Evolutionary conservation across 2,888 invertebrate species (phyloP), one percentile per base, ranked within the genome.

Genomic region (Drosophila antonietae): DNA sequence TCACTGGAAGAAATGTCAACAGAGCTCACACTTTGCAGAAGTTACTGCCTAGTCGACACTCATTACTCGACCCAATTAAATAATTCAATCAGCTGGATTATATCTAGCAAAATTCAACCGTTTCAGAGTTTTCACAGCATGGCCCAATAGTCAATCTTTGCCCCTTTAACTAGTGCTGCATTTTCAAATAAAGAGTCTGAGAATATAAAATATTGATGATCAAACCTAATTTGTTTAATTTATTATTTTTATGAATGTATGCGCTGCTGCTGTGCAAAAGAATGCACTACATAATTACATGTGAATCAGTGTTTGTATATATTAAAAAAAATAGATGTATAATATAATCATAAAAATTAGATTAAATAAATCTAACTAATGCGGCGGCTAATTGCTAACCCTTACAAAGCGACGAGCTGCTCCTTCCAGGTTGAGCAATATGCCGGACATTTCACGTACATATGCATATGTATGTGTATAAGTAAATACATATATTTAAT

Each of bases 211-310:
- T 33, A 39, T 35, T 20, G 15, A 52, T 47, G 15, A 53, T 37
- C 35, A 55, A 60, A 68, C 64, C 57, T 57, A 57, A 60, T 55
- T 62, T 62, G 51, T 55, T 70, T 49, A 47, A 28, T 70, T 69
- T 73, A 58, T 72, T 56, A 43, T 71, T 60, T 39, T 66, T 55
- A 49, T 65, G 59, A 47, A 56, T 73, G 53, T 63, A 74, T 47
- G 53, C 44, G 51, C 60, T 55, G 60, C 37, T 41, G 56, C 44
- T 41, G 47, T 74, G 73, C 64, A 84, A 78, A 74, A 78, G 62
- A 78, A 81, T 83, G 74, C 84, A 81, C 78, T 66, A 69, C 73
- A 66, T 37, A 49, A 57, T 72, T 72, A 72, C 44, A 71, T 71
- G 63, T 63, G 56, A 58, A 62, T 46, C 39, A 39, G 49, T 69